Evolutionary conservation across 2,113 vertebrate genomes (phyloP).

Genomic region (Podiceps cristatus): DNA sequence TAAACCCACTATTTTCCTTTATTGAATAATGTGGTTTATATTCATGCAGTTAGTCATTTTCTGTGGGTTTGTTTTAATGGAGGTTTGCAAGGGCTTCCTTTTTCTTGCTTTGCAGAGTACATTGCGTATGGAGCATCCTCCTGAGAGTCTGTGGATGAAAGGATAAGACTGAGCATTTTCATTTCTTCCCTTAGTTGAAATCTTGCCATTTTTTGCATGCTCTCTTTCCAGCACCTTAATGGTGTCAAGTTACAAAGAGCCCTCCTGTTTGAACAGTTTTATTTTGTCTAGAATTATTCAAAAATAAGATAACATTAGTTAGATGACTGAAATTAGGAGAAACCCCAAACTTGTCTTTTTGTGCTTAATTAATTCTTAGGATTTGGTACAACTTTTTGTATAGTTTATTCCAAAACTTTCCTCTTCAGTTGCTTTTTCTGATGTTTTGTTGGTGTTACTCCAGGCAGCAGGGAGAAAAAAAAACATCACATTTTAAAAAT

Average conservation of each 20-base stretch:
- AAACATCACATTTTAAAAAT: not conserved
- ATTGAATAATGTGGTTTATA: not conserved
- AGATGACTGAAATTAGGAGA: not conserved
- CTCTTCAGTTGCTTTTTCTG: not conserved
- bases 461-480: not conserved
- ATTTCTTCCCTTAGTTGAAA: not conserved
- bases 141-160: not conserved
- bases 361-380: not conserved
- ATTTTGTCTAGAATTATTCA: not conserved
- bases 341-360: not conserved
- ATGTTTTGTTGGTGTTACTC: not conserved
- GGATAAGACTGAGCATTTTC: not conserved
- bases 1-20: not conserved
- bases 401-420: not conserved
- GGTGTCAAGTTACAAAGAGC: not conserved
- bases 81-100: not conserved
- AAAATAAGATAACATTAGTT: not conserved
- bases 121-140: not conserved
- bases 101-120: not conserved
- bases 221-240: not conserved
- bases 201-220: not conserved
- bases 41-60: not conserved
- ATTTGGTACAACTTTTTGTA: not conserved
- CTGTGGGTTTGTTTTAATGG: not conserved
- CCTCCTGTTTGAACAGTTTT: not conserved